A percentile compares a stretch with the other conserved stretches of the same genome.
Conservation (phyloP, 2,113 vertebrate species). For the Melanerpes aurifrons region DNA sequence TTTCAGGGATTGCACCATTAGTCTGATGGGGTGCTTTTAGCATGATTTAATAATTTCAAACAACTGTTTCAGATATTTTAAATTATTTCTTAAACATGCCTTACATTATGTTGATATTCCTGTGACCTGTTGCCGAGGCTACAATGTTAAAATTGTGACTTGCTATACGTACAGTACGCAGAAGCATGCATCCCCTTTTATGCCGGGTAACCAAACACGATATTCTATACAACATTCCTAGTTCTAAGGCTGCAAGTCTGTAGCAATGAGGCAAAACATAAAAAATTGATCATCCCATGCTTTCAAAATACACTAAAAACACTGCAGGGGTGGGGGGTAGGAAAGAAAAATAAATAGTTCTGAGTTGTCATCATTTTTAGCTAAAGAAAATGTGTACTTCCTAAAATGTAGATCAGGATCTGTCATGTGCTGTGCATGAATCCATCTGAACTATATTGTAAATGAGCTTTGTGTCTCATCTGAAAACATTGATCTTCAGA, state of each 20-base stretch:
- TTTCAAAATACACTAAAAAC: neutral
- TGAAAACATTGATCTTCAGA: neutral
- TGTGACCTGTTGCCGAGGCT: neutral
- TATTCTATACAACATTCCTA: neutral
- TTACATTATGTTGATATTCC: neutral
- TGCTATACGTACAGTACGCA: neutral
- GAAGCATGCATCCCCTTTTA: neutral
- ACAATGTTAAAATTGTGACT: neutral
- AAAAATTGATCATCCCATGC: neutral
- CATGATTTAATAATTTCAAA: neutral
- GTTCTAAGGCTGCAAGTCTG: neutral
- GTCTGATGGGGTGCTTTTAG: neutral
- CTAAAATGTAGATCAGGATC: conserved; percentile 11
- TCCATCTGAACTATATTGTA: neutral
- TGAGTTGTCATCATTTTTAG: conserved; percentile 13
- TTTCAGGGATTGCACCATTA: neutral
- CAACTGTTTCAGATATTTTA: neutral
- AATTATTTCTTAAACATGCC: neutral
- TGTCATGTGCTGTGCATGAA: neutral
- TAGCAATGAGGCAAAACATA: neutral
- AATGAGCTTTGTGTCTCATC: neutral
- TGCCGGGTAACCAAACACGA: accelerated
- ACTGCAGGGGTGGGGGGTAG: no score
- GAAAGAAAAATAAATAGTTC: neutral
- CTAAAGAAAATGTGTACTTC: conserved; percentile 15